Evolutionary conservation across 2,113 vertebrate genomes (phyloP), one percentile per base, ranked within the genome.

Genomic region (Parus major): DNA sequence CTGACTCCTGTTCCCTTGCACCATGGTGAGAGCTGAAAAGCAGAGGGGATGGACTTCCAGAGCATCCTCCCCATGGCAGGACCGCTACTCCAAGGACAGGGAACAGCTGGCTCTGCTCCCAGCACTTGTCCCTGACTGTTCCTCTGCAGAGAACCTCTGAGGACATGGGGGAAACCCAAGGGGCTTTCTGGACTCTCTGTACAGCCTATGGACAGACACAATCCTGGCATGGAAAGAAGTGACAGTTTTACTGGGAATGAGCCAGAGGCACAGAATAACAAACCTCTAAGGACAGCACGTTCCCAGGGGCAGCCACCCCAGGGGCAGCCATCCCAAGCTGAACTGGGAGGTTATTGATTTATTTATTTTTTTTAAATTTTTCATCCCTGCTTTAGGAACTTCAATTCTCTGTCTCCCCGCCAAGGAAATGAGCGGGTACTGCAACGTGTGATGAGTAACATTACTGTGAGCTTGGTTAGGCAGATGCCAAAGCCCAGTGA

Each of bases 341-440:
- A 69, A 36, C 71, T 36, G 14, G 5, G 18, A 14, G 10, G 5
- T 57, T 47, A 44, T 8, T 21, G 14, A 22, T 15, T 46, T 16
- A 22, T 15, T 46, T 16, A 29, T 4, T 29, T 46, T 27, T 20
- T 27, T 1, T 6, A 13, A 12, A 22, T 7, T 28, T 16, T 10
- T 3, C 24, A 21, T 10, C 0, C 6, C 5, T 19, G 12, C 19
- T 63, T 82, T 64, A 68, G 57, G 24, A 91, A 90, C 49, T 76
- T 44, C 14, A 25, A 5, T 85, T 86, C 95, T 93, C 82, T 95
- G 86, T 65, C 95, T 96, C 95, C 96, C 93, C 88, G 2, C 78
- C 57, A 72, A 85, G 96, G 96, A 79, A 46, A 56, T 4, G 8
- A 56, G 33, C 4, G 9, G 92, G 44, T 69, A 94, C 29, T 96